Percentiles rank a stretch among this genome's conserved stretches.
Evolutionary conservation across 2,113 vertebrate species (phyloP).

Genomic region (Arvicanthis niloticus): DNA sequence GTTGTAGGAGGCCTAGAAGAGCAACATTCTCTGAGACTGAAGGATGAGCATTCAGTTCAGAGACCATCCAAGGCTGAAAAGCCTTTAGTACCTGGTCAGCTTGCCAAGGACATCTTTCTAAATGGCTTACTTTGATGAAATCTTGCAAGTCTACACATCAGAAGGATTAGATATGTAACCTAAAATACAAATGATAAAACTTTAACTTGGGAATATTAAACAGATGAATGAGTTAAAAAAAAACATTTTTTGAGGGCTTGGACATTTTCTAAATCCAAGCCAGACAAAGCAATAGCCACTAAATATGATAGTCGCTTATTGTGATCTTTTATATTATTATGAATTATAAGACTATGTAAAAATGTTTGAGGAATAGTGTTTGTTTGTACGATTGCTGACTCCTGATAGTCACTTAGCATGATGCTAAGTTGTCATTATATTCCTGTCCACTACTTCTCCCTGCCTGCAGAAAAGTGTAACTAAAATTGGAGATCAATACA

Average conservation of each 20-base stretch:
- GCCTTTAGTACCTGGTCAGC: too few species aligned
- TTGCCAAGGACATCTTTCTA: background rate
- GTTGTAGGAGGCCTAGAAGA: background rate
- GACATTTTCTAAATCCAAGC: background rate
- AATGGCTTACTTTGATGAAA: background rate
- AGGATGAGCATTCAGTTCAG: background rate
- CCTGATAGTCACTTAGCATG: background rate
- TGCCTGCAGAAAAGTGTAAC: background rate
- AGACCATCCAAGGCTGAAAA: background rate
- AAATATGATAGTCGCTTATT: background rate
- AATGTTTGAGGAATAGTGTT: background rate
- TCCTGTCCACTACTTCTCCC: background rate
- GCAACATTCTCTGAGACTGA: background rate
- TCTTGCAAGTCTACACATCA: background rate
- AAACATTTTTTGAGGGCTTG: background rate
- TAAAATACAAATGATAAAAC: background rate
- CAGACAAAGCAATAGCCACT: background rate
- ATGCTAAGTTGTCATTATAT: background rate
- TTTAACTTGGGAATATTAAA: background rate
- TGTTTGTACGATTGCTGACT: background rate
- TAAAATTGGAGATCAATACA: background rate
- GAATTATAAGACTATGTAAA: background rate
- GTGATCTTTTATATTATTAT: background rate
- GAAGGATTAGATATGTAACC: background rate
- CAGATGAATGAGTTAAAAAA: background rate